These are phyloP conservation scores for Hypotaenidia philippensis DNA, from an alignment of 2,797 vertebrate species.

Conservation along the genomic window DNA sequence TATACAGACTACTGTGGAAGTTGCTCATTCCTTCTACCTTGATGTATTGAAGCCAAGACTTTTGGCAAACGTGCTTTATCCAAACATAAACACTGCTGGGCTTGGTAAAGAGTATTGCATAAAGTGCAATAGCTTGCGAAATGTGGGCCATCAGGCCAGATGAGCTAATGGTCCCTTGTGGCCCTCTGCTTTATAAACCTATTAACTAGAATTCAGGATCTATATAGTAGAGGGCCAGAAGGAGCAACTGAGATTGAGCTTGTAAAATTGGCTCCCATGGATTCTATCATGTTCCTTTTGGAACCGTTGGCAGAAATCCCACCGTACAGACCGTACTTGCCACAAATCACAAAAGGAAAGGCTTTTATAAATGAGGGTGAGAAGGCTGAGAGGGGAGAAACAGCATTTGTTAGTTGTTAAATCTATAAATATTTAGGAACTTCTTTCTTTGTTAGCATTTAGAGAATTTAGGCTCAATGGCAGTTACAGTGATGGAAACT, in stretches of 20 bases:
- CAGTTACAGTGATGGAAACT: background rate
- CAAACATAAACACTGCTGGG: background rate
- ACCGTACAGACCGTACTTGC: background rate
- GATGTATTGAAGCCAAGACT: background rate
- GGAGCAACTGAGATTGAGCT: background rate
- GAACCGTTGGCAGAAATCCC: background rate
- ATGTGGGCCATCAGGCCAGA: background rate
- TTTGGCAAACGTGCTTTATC: conserved; percentile 21
- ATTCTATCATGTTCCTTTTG: background rate
- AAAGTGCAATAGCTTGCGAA: conserved; percentile 34
- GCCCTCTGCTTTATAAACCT: conserved; percentile 26
- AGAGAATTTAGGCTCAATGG: background rate
- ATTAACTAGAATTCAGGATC: conserved; percentile 23
- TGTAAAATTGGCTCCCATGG: background rate
- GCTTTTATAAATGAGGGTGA: background rate
- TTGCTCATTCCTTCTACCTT: background rate
- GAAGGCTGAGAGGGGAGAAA: background rate
- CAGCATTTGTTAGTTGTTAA: background rate
- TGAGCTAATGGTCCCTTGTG: conserved; percentile 21
- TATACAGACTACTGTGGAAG: background rate
- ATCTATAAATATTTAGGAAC: background rate
- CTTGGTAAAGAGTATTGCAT: conserved; percentile 1
- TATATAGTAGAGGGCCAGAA: background rate
- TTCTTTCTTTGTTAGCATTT: background rate
- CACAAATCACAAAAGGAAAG: background rate